Evolutionary conservation across 2,888 invertebrate species (phyloP).

Genomic region (Acanthacorydalis orientalis): DNA sequence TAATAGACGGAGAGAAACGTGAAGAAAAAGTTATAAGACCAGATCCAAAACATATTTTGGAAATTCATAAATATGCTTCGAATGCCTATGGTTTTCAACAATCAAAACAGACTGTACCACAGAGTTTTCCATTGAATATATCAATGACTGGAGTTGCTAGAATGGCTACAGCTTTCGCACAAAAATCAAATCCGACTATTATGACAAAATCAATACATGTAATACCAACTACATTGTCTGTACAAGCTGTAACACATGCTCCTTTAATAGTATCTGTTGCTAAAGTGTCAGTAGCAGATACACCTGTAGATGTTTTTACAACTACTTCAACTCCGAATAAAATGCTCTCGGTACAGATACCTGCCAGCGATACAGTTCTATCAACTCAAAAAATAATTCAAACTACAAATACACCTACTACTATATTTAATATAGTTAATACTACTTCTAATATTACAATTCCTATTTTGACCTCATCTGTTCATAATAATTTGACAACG

Average conservation of each 20-base stretch:
- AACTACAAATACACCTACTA: constrained; percentile 20
- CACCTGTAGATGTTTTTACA: not conserved
- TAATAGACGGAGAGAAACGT: constrained; percentile 43
- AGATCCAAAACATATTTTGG: constrained; percentile 21
- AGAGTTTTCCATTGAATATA: too few relatives aligned
- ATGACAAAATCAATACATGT: not conserved
- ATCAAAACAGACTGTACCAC: not conserved
- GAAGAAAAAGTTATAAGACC: constrained; percentile 28
- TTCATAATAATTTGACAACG: not conserved
- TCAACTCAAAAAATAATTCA: not conserved
- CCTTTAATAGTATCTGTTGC: not conserved
- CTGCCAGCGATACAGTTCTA: not conserved
- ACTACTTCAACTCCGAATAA: not conserved
- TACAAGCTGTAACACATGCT: not conserved
- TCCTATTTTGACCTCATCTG: constrained; percentile 23
- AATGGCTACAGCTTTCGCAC: not conserved
- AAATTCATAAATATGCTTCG: constrained; percentile 22
- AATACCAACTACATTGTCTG: not conserved
- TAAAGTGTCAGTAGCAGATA: not conserved
- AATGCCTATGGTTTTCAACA: not conserved
- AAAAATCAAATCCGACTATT: not conserved
- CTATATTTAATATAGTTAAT: constrained; percentile 22
- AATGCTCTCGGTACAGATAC: not conserved
- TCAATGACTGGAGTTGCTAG: not conserved
- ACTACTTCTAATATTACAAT: constrained; percentile 27